A percentile compares a stretch with the other conserved stretches of the same genome.
These are phyloP conservation scores for Sinella curviseta DNA, from an alignment of 1,140 invertebrate species.

Conservation along the genomic window DNA sequence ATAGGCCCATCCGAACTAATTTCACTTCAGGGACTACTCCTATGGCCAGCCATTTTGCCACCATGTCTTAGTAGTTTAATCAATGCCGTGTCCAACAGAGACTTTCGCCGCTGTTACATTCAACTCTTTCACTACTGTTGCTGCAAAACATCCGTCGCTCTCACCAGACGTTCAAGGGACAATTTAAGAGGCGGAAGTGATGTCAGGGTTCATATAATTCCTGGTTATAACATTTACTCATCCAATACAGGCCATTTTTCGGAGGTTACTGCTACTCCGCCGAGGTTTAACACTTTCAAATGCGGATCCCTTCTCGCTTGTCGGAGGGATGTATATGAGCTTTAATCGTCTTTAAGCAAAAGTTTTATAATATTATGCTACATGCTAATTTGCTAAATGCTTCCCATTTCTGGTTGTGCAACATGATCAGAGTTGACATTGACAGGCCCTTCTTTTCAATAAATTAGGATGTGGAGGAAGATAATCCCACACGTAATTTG, in stretches of 20 bases:
- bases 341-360: too few relatives aligned
- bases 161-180: conserved; percentile 65
- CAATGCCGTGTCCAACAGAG: conserved; percentile 44
- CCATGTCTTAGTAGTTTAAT: conserved; percentile 47
- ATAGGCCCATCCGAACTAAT: conserved; percentile 1
- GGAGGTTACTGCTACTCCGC: conserved; percentile 35
- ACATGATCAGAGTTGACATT: too few relatives aligned
- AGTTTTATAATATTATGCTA: too few relatives aligned
- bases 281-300: conserved; percentile 44
- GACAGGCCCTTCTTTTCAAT: too few relatives aligned
- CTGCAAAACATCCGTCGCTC: conserved; percentile 75
- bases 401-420: too few relatives aligned
- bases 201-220: conserved; percentile 76
- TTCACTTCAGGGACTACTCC: conserved; percentile 40
- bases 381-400: too few relatives aligned
- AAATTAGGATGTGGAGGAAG: too few relatives aligned
- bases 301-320: conserved; percentile 41
- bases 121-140: conserved; percentile 80
- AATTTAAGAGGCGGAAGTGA: conserved; percentile 60
- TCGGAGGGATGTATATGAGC: conserved; percentile 48
- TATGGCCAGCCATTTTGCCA: conserved; percentile 47
- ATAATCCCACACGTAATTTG: too few relatives aligned
- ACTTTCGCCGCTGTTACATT: conserved; percentile 65
- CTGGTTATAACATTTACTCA: conserved; percentile 69
- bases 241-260: conserved; percentile 62